Evolutionary conservation across 2,888 invertebrate genomes (phyloP).

Genomic region (Hirudinaria manillensis): DNA sequence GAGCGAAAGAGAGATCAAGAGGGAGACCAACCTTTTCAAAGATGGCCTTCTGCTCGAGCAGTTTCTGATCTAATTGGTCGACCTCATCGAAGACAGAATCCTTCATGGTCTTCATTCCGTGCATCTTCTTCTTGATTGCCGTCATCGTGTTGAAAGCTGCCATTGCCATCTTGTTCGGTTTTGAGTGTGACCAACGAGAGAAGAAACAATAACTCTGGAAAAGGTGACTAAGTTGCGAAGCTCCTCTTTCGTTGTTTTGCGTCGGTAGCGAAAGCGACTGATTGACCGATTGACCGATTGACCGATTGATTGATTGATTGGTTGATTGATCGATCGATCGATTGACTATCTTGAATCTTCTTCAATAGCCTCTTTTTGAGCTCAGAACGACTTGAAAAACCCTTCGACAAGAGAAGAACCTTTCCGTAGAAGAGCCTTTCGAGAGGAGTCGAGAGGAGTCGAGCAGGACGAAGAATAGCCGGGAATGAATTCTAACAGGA

Average conservation of each 20-base stretch:
- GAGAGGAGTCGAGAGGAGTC: no score
- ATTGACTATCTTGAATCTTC: not conserved
- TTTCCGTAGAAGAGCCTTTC: not conserved
- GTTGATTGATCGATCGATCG: no score
- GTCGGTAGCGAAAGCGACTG: constrained; percentile 6
- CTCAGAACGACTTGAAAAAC: not conserved
- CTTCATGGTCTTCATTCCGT: constrained; percentile 34
- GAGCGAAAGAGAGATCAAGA: not conserved
- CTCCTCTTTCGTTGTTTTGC: no score
- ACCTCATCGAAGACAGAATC: constrained; percentile 31
- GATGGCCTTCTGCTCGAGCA: constrained; percentile 34
- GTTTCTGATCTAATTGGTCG: constrained; percentile 35
- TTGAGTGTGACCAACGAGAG: constrained; percentile 5
- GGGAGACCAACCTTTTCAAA: constrained; percentile 28
- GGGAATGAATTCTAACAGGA: no score
- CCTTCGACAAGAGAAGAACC: not conserved
- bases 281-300: no score
- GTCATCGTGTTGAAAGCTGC: constrained; percentile 36
- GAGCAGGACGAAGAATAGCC: no score
- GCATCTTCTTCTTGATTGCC: constrained; percentile 37
- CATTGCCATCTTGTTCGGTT: constrained; percentile 29
- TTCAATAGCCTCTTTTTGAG: not conserved
- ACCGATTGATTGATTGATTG: no score
- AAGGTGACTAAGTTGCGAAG: not conserved
- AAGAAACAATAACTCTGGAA: not conserved